These are phyloP conservation scores for Achatina immaculata DNA, from an alignment of 1,140 invertebrate species.

Conservation along the genomic window DNA sequence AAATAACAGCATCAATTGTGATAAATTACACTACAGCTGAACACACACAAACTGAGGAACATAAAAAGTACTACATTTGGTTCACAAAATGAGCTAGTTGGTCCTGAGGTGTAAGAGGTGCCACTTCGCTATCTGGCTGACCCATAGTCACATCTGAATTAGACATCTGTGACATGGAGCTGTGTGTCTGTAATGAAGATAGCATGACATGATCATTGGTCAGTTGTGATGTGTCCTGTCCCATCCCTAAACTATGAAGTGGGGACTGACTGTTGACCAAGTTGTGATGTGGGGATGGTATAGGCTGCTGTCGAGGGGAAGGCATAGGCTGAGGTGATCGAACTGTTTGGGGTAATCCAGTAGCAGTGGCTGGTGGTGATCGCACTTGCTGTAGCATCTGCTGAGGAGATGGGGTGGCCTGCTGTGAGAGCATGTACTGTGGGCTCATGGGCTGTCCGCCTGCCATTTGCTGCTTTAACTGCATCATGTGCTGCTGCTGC, in stretches of 20 bases:
- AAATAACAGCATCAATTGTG: conserved; percentile 1
- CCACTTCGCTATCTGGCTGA: conserved; percentile 61
- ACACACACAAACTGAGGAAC: background rate
- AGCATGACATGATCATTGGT: conserved; percentile 64
- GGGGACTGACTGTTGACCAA: conserved; percentile 63
- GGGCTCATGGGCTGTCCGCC: conserved; percentile 61
- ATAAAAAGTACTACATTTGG: conserved; percentile 63
- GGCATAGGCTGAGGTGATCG: conserved; percentile 78
- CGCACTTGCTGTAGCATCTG: conserved; percentile 83
- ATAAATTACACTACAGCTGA: conserved; percentile 28
- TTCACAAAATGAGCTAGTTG: conserved; percentile 66
- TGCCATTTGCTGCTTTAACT: conserved; percentile 64
- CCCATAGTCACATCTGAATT: conserved; percentile 56
- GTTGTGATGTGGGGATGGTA: conserved; percentile 64
- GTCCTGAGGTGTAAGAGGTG: conserved; percentile 63
- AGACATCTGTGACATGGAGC: conserved; percentile 54
- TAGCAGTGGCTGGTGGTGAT: conserved; percentile 74
- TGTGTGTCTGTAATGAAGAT: conserved; percentile 60
- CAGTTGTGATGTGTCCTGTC: conserved; percentile 63
- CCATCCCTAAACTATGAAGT: conserved; percentile 57
- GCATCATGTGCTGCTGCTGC: conserved; percentile 60
- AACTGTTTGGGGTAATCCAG: conserved; percentile 73
- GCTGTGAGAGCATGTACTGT: conserved; percentile 63
- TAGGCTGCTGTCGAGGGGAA: conserved; percentile 61
- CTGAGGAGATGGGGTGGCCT: conserved; percentile 74